Evolutionary conservation across 2,113 vertebrate genomes (phyloP).

Genomic region (Panthera uncia): DNA sequence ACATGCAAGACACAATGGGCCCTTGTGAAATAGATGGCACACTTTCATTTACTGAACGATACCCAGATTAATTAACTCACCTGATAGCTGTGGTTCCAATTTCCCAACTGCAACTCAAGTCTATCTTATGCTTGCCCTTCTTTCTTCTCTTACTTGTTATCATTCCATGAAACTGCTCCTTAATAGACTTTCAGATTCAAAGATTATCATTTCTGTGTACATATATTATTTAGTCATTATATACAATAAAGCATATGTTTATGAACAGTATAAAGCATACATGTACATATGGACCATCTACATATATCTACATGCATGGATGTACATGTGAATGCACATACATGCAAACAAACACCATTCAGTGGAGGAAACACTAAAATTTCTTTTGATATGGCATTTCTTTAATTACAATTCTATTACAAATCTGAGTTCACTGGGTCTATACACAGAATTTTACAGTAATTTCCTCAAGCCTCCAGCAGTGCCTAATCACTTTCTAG

Average conservation of each 20-base stretch:
- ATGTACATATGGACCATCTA: not conserved
- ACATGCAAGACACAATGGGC: conserved; percentile 82
- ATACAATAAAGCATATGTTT: not conserved
- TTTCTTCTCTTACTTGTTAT: conserved; percentile 52
- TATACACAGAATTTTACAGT: conserved; percentile 35
- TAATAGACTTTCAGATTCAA: conserved; percentile 59
- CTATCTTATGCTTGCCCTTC: conserved; percentile 60
- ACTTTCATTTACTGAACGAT: conserved; percentile 87
- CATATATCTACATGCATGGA: not conserved
- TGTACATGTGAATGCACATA: not conserved
- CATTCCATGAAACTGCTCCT: conserved; percentile 50
- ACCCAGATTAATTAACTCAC: conserved; percentile 88
- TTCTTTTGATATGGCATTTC: conserved; percentile 3
- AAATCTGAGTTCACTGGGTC: not conserved
- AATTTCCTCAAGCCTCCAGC: conserved; percentile 64
- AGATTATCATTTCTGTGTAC: conserved; percentile 4
- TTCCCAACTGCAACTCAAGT: conserved; percentile 80
- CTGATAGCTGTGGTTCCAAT: conserved; percentile 83
- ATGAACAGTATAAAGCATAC: not conserved
- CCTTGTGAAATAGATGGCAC: conserved; percentile 85
- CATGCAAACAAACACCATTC: not conserved
- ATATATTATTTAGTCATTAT: not conserved
- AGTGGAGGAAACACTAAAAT: not conserved
- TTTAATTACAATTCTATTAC: conserved; percentile 27
- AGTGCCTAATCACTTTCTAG: conserved; percentile 61